Percentiles rank a stretch among this genome's conserved stretches.
Conservation (phyloP, 2,888 invertebrate species). For the Marronus borbonicus region DNA sequence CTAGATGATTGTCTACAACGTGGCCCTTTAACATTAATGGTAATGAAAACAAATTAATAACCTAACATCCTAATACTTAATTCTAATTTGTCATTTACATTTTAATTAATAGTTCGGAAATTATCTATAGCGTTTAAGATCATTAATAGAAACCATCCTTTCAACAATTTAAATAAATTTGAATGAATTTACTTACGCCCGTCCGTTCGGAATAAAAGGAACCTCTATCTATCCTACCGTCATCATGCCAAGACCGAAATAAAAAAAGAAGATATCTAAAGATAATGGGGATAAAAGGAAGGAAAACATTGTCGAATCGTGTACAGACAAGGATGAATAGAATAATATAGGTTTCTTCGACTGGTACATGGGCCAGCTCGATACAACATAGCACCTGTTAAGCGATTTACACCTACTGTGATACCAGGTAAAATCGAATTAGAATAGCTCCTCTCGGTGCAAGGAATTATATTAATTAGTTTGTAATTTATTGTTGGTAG, state of each 20-base stretch:
- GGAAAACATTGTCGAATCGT: not conserved
- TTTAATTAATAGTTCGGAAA: not conserved
- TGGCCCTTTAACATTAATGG: no score
- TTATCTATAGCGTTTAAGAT: constrained; percentile 7
- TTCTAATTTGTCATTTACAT: constrained; percentile 13
- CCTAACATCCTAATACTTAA: not conserved
- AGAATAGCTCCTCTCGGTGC: constrained; percentile 11
- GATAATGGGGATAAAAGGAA: constrained; percentile 6
- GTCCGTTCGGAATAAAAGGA: not conserved
- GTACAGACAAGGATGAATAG: not conserved
- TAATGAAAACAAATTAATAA: no score
- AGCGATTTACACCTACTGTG: constrained; percentile 48
- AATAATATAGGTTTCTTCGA: not conserved
- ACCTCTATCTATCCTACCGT: not conserved
- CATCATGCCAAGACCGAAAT: not conserved
- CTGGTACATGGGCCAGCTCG: not conserved
- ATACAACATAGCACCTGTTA: constrained; percentile 29
- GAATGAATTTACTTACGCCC: constrained; percentile 6
- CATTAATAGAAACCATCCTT: not conserved
- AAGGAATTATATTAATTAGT: constrained; percentile 53
- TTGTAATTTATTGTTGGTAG: constrained; percentile 54
- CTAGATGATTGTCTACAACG: no score
- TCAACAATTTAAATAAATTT: constrained; percentile 21
- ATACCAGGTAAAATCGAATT: constrained; percentile 50
- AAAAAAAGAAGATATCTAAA: not conserved